These are phyloP conservation scores for Muscicapa adusta DNA, from an alignment of 2,113 vertebrate genomes.

Conservation along the genomic window DNA sequence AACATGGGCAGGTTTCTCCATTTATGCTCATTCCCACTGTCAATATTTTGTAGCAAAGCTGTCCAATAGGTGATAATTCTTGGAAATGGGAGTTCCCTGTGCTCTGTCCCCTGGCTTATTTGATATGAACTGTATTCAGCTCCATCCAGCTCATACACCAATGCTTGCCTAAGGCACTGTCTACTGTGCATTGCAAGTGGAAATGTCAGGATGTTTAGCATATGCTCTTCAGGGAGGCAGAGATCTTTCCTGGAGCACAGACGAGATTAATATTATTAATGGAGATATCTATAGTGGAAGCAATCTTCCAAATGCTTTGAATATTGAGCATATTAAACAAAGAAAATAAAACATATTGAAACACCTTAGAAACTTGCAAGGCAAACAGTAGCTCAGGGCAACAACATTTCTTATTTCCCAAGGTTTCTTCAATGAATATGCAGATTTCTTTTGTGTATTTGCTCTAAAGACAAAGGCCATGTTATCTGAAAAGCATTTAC, in stretches of 20 bases:
- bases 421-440: conserved; percentile 9
- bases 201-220: conserved; percentile 54
- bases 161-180: conserved; percentile 13
- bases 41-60: background rate
- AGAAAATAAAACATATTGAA: conserved; percentile 13
- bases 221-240: conserved; percentile 26
- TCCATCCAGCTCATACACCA: background rate
- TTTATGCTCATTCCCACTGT: background rate
- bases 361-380: conserved; percentile 29
- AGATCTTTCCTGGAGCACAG: conserved; percentile 22
- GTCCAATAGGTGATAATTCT: background rate
- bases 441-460: background rate
- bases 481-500: background rate
- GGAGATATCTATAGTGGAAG: conserved; percentile 21
- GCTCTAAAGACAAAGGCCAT: background rate
- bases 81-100: background rate
- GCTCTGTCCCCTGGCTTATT: background rate
- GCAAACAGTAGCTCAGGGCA: conserved; percentile 15
- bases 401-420: conserved; percentile 2
- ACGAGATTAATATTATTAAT: conserved; percentile 42
- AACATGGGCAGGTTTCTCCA: background rate
- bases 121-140: background rate
- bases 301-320: conserved; percentile 20
- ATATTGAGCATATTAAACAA: conserved; percentile 31
- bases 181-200: background rate